These are phyloP conservation scores for Zygogramma bicolorata DNA, from an alignment of 2,888 invertebrate genomes.

Conservation along the genomic window DNA sequence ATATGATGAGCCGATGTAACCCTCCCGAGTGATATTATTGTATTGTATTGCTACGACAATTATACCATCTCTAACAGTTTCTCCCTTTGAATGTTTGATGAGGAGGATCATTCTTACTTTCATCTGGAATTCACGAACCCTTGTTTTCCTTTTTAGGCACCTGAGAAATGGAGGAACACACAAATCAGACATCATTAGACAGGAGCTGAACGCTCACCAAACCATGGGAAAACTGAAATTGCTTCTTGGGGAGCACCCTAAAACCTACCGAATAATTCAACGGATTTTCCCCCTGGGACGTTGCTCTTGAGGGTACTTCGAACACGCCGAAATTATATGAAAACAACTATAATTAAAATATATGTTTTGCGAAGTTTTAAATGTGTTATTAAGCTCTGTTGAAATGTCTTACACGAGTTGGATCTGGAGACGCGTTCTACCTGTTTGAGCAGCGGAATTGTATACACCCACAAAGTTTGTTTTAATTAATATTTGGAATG, in stretches of 20 bases:
- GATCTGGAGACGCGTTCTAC: neutral
- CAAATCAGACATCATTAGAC: neutral
- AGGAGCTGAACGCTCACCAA: neutral
- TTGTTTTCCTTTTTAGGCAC: too few relatives aligned
- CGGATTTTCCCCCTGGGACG: constrained; percentile 43
- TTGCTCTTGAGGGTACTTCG: constrained; percentile 43
- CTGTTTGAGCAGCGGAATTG: neutral
- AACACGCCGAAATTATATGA: constrained; percentile 47
- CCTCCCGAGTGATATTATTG: too few relatives aligned
- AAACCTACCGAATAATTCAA: constrained; percentile 47
- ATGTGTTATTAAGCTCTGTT: constrained; percentile 31
- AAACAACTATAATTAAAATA: constrained; percentile 50
- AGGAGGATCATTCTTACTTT: too few relatives aligned
- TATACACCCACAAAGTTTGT: constrained; percentile 28
- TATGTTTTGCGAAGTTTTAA: constrained; percentile 48
- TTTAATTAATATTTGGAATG: constrained; percentile 34
- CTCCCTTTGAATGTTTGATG: too few relatives aligned
- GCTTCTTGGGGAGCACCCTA: constrained; percentile 13
- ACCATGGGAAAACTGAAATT: neutral
- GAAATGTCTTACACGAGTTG: neutral
- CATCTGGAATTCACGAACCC: too few relatives aligned
- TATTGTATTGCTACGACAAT: too few relatives aligned
- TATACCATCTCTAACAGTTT: too few relatives aligned
- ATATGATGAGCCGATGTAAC: too few relatives aligned
- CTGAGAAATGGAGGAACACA: too few relatives aligned